These are phyloP conservation scores for Garrulus glandarius DNA, from an alignment of 2,797 vertebrate genomes.

Conservation along the genomic window DNA sequence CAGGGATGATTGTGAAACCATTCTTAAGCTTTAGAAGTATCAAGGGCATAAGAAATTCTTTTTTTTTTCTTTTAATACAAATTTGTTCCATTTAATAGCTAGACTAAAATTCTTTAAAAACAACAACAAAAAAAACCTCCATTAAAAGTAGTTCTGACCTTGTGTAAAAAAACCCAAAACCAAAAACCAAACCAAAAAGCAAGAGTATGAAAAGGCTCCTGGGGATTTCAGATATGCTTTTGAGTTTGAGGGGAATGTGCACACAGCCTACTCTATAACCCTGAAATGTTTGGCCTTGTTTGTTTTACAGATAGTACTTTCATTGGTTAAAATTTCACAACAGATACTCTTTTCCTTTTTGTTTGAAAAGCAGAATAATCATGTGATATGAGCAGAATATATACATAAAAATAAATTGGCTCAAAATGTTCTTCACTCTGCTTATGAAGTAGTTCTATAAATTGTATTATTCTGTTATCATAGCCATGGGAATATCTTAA, in stretches of 20 bases:
- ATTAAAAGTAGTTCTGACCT: neutral
- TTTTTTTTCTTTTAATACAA: neutral
- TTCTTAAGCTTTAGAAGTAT: neutral
- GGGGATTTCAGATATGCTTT: neutral
- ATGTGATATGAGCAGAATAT: neutral
- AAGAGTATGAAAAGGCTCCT: neutral
- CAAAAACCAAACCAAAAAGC: neutral
- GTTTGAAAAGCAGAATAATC: neutral
- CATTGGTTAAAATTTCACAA: neutral
- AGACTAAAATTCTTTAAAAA: neutral
- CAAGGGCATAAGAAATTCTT: neutral
- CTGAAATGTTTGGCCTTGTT: neutral
- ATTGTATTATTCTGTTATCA: neutral
- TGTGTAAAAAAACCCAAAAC: neutral
- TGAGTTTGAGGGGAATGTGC: neutral
- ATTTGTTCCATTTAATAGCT: neutral
- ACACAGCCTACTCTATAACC: neutral
- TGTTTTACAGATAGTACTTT: neutral
- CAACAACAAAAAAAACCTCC: neutral
- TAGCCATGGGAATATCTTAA: neutral
- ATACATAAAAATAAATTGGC: neutral
- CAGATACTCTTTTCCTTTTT: neutral
- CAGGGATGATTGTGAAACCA: neutral
- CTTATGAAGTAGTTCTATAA: neutral
- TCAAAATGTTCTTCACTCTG: neutral